phyloP scores from a whole-genome alignment of 2,888 invertebrate species.

The Entomobrya proxima region DNA sequence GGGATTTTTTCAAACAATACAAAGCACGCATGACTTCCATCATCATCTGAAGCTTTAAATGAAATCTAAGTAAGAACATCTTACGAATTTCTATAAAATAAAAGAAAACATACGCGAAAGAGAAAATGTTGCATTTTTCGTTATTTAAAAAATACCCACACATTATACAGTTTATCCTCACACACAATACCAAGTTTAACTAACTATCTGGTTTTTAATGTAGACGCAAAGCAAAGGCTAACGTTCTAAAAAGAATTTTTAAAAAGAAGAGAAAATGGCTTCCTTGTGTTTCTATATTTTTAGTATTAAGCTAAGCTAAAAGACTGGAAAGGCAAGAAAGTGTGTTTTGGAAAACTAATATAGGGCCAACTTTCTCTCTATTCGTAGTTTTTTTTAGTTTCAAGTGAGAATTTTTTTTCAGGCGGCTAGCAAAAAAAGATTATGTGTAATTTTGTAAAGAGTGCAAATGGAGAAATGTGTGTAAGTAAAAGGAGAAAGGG shows the following conservation, averaged over 20 bases:
- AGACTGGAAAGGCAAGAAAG: too few species aligned
- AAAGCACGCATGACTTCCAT: constrained; percentile 57
- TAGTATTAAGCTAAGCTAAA: too few species aligned
- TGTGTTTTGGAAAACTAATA: too few species aligned
- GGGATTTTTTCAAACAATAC: constrained; percentile 14
- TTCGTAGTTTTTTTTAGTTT: constrained; percentile 37
- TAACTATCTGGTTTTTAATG: too few species aligned
- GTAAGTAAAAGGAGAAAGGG: not conserved
- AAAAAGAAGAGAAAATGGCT: constrained; percentile 2
- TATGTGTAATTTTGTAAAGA: constrained; percentile 57
- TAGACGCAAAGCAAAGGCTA: not conserved
- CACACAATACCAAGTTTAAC: too few species aligned
- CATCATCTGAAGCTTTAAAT: constrained; percentile 51
- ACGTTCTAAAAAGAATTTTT: not conserved
- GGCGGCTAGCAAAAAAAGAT: constrained; percentile 45
- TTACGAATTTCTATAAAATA: constrained; percentile 3
- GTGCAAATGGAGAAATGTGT: constrained; percentile 18
- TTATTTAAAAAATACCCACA: too few species aligned
- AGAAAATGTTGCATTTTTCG: too few species aligned
- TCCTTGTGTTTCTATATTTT: constrained; percentile 33
- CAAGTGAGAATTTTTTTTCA: constrained; percentile 26
- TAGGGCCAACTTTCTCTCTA: constrained; percentile 58
- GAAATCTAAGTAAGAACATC: constrained; percentile 27
- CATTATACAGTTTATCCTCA: too few species aligned
- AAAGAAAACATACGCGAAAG: too few species aligned